Evolutionary conservation across 2,797 vertebrate genomes (phyloP), one percentile per base, ranked within the genome.

Genomic region (Spatula clypeata): DNA sequence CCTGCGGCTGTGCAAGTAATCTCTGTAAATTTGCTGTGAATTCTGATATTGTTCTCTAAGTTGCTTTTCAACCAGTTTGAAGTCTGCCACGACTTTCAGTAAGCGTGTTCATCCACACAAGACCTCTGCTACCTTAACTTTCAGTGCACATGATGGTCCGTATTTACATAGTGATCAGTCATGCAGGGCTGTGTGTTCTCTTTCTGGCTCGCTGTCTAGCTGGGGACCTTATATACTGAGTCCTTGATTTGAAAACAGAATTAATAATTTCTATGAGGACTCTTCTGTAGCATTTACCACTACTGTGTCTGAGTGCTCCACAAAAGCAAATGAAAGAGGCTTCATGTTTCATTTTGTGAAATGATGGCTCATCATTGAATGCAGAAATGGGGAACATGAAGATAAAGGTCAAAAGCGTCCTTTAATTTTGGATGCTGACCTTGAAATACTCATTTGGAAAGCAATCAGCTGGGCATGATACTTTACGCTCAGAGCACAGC

Each of bases 371-470:
- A n/a, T 91, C 38, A 62, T 82, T n/a, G 72, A 84, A 71, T 13
- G 27, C 34, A 87, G 60, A 80, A 82, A 61, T 66, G 92, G 91
- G 31, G 38, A 36, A 29, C 6, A 4, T 47, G n/a, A 64, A 96
- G 44, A 81, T 27, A 73, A 87, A 94, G 64, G 69, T 90, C 79
- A 80, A 93, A 94, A 93, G 17, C 65, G 74, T 79, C 60, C 32
- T 90, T 74, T 64, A 7, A 74, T 85, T 93, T 91, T 67, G 45
- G 24, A 42, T 64, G 32, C 31, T 77, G 67, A 57, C 40, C 57
- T 61, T 67, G 40, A 93, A 93, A 84, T 16, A 16, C 54, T 74
- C 11, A 57, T 90, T 88, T 94, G 40, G 42, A 70, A 66, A 89
- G 55, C 53, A 66, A 60, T 76, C 71, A 76, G 23, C 34, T 60